Evolutionary conservation across 2,797 vertebrate species (phyloP), one percentile per base, ranked within the genome.

Genomic region (Sebastes variabilis): DNA sequence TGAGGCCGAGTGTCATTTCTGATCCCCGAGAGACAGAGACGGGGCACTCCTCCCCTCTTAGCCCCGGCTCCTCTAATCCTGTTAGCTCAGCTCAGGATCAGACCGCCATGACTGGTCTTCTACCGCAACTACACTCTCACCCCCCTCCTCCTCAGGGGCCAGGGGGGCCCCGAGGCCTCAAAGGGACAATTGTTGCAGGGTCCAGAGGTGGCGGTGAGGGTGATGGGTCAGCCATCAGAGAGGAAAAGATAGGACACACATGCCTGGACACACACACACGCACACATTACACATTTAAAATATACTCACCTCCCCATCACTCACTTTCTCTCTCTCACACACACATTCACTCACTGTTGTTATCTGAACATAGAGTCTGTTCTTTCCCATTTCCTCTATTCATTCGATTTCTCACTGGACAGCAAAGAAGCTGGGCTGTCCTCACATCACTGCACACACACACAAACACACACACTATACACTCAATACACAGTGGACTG

Each of bases 161-260:
- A 69, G 9, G 65, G 66, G 72, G 83, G 79, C 71, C 84, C 61
- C 18, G 29, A 66, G 65, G 75, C 74, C 84, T 92, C 90, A 94
- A 92, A 88, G 77, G 82, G 81, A 89, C 89, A 90, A 93, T 94
- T 92, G 93, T 92, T 90, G 89, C 85, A 65, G 38, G 75, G 75
- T 83, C 77, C 78, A 90, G 71, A 87, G 84, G 89, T 91, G 87
- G 71, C 12, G 6, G 36, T 75, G 66, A 76, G 78, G 82, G 84
- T 87, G 64, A 88, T 58, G 60, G 88, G 88, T 88, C 87, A 84
- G 61, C 75, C 75, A 81, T 80, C 77, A 76, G 87, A 70, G 60
- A 70, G 42, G 66, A 79, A 78, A 75, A 65, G 36, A 82, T 65
- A 60, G 74, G 62, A 77, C 29, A 81, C 71, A 83, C 75, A 83